These are phyloP conservation scores for Amblyopsis hoosieri DNA, from an alignment of 2,797 vertebrate genomes.

Conservation along the genomic window DNA sequence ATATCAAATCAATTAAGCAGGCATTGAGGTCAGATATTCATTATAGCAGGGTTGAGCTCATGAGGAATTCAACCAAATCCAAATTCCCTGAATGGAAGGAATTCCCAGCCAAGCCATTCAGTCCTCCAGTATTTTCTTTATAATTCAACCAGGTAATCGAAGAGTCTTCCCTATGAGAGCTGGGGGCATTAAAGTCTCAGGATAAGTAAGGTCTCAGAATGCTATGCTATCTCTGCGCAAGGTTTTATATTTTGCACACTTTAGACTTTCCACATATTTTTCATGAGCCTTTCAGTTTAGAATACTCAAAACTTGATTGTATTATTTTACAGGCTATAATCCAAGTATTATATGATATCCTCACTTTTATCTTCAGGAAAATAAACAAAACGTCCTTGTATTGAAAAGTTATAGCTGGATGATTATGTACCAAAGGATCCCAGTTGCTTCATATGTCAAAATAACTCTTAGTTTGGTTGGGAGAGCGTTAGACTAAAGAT, in stretches of 20 bases:
- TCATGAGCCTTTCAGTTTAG: conserved; percentile 10
- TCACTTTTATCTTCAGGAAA: conserved; percentile 33
- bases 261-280: conserved; percentile 60
- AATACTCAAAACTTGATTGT: conserved; percentile 28
- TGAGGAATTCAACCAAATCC: conserved; percentile 15
- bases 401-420: conserved; percentile 1
- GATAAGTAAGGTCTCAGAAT: neutral
- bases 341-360: conserved; percentile 45
- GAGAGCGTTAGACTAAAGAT: conserved; percentile 44
- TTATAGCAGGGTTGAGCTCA: conserved; percentile 13
- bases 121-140: neutral
- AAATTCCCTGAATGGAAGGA: conserved; percentile 20
- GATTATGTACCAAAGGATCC: no score
- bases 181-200: neutral
- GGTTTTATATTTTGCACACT: conserved; percentile 10
- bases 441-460: conserved; percentile 18
- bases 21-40: conserved; percentile 1
- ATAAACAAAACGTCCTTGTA: conserved; percentile 36
- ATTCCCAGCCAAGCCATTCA: conserved; percentile 3
- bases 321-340: conserved; percentile 25
- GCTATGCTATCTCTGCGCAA: conserved; percentile 19
- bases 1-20: neutral
- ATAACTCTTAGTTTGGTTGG: conserved; percentile 41
- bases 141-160: neutral
- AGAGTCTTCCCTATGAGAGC: neutral